Base-by-base conservation (phyloP, 2,113 vertebrate genomes). In the Phyllopteryx taeniolatus region DNA sequence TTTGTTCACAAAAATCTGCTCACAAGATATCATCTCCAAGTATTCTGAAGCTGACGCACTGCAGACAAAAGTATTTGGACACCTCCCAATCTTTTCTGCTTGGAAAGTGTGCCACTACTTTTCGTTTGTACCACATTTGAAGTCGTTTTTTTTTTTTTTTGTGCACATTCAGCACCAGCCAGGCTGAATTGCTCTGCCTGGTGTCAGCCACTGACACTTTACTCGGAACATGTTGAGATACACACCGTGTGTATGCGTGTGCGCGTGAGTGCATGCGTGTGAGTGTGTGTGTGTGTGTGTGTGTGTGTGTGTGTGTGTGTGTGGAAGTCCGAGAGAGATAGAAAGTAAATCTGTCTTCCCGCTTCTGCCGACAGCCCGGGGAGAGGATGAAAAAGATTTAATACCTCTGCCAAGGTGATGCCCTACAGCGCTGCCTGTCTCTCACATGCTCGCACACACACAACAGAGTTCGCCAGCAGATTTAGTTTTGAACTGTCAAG, bases 391-490 rank as follows among this genome's bases (percentile, higher is more conserved):
- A 86, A 85, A 83, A 83, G 77, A 89, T 89, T 81, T 86, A 89
- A 85, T 84, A 87, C 86, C 77, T 82, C 81, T 81, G 83, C 83
- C 88, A 89, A 87, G 87, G 87, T 88, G 89, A 83, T 85, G 86
- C 84, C 86, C 86, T 85, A 71, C 80, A 82, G 86, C 72, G 68
- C 75, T 80, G 77, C 77, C 77, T 85, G 76, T 82, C 79, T 78
- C 63, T 73, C 73, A 71, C 13, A 57, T 20, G n/a, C 72, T 68
- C 64, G 60, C 68, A 66, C 62, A 61, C n/a, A 44, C 62, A 66
- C 61, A 69, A 43, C 66, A 66, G 5, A 73, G 62, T 62, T 31
- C 15, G 35, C 59, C 31, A 33, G 14, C 59, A 61, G 12, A 31
- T 17, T 39, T 39, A 39, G 31, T 61, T 61, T 17, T 13, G 31